These are phyloP conservation scores for Pseudolycoriella hygida DNA, from an alignment of 2,888 invertebrate genomes.

Conservation along the genomic window DNA sequence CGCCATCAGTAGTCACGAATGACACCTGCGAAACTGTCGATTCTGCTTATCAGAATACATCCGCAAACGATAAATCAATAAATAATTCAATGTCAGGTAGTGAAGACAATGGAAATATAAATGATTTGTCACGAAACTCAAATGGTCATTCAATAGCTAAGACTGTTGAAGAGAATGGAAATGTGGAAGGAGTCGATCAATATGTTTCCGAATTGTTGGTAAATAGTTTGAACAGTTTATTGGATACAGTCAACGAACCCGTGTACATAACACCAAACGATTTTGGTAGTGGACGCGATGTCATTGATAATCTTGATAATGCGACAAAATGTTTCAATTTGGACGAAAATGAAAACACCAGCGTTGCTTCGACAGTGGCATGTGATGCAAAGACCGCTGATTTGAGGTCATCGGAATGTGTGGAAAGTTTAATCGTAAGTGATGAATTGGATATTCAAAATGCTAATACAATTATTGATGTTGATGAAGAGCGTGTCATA, in stretches of 20 bases:
- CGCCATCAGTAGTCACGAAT: background rate
- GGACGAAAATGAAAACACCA: background rate
- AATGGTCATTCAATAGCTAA: background rate
- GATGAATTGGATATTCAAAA: background rate
- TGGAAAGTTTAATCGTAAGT: background rate
- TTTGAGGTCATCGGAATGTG: no score
- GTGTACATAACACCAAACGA: no score
- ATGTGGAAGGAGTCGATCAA: background rate
- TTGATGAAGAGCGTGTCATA: conserved; percentile 4
- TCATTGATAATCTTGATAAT: background rate
- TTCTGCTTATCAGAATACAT: background rate
- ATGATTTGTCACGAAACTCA: background rate
- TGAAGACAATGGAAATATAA: background rate
- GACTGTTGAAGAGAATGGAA: background rate
- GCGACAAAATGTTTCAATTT: background rate
- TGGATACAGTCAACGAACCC: background rate
- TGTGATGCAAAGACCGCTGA: background rate
- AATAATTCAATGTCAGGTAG: background rate
- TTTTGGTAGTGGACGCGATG: background rate
- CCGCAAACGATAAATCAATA: background rate
- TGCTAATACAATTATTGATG: background rate
- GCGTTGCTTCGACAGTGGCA: background rate
- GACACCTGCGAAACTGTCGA: background rate
- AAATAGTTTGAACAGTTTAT: background rate
- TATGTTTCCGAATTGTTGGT: background rate